Evolutionary conservation across 2,797 vertebrate species (phyloP).

Genomic region (Chromobotia macracanthus): DNA sequence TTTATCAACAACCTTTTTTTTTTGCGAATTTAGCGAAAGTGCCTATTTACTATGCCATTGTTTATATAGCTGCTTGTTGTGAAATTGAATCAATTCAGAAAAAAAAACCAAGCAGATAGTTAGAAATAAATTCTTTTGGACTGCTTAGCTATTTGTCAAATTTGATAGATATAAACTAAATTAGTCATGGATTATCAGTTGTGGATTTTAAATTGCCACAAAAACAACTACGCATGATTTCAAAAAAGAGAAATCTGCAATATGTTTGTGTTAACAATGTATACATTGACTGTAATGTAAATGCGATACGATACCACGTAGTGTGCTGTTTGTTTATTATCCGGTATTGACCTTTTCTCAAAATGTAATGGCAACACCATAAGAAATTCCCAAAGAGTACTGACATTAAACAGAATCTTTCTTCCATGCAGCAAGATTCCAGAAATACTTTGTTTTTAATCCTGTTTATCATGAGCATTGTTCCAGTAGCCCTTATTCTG

Average conservation of each 20-base stretch:
- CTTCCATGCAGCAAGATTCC: not conserved
- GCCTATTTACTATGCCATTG: constrained; percentile 35
- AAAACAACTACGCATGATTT: not conserved
- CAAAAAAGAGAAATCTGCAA: not conserved
- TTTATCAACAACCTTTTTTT: constrained; percentile 37
- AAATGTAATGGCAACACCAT: not conserved
- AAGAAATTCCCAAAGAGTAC: not conserved
- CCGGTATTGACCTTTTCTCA: not conserved
- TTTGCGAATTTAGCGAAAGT: constrained; percentile 16
- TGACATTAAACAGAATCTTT: not conserved
- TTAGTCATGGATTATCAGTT: not conserved
- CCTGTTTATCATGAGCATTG: not conserved
- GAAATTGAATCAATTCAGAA: constrained; percentile 54
- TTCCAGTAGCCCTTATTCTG: constrained; percentile 13
- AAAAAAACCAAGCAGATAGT: constrained; percentile 46
- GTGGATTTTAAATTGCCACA: not conserved
- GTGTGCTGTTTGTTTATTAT: not conserved
- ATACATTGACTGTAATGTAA: not conserved
- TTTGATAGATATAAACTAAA: not conserved
- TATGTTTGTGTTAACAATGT: not conserved
- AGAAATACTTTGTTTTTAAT: constrained; percentile 4
- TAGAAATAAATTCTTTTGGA: constrained; percentile 25
- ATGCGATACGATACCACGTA: no score
- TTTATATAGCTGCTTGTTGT: constrained; percentile 53
- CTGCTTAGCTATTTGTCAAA: not conserved